Evolutionary conservation across 2,113 vertebrate species (phyloP), one percentile per base, ranked within the genome.

Genomic region (Gila orcuttii): DNA sequence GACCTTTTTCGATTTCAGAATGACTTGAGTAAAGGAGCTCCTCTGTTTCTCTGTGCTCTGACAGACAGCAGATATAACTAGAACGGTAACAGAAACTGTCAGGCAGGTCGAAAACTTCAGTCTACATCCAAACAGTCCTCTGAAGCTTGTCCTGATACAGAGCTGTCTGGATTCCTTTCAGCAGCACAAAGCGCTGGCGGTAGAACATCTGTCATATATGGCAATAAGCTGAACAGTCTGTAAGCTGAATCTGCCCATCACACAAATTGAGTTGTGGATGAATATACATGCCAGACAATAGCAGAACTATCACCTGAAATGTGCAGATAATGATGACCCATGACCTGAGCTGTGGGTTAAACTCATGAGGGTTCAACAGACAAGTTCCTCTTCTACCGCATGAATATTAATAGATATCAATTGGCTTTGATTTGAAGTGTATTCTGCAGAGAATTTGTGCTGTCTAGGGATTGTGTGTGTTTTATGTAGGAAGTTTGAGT

Each of bases 151-250:
- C 75, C 75, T 69, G 57, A 79, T 36, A 57, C 21, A 3, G 4
- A 57, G 45, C 62, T 69, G 84, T 25, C 60, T 79, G 62, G 62
- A 68, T 45, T 19, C 31, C 17, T 79, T 52, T 80, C 68, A 25
- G 25, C 13, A 17, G 55, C 77, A 80, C 47, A 62, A 71, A 76
- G 68, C 12, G 13, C 50, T 85, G 21, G 45, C 50, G 64, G 73
- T 47, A n/a, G 59, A 74, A 28, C 83, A 76, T 85, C 83, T 87
- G 78, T 85, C 86, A 81, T 45, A 68, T 59, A 59, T 85, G 45
- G 55, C 47, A 62, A 62, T 39, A 62, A 42, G 42, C 42, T 42
- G 42, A 42, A 42, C 42, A 64, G 78, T 31, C 23, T 64, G 13
- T 80, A 64, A 59, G 33, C 23, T 62, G 57, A 80, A 64, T 80